These are phyloP conservation scores for Heterodera filipjevi DNA, from an alignment of 2,888 invertebrate species.

Conservation along the genomic window DNA sequence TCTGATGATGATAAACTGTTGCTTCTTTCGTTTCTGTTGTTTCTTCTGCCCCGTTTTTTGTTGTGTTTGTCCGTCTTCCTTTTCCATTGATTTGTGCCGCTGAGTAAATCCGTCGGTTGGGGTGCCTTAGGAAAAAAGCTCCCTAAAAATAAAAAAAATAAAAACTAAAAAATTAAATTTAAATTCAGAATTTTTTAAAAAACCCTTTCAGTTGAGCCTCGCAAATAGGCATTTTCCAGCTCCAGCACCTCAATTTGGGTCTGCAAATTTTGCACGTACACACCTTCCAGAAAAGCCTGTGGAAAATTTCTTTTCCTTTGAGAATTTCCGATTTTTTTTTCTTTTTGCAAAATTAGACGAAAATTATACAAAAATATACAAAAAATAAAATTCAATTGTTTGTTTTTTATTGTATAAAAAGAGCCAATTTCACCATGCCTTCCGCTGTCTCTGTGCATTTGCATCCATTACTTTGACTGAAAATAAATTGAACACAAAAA, in stretches of 20 bases:
- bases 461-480: not conserved
- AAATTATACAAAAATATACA: not conserved
- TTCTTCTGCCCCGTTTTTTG: not conserved
- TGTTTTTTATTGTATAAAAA: too few relatives aligned
- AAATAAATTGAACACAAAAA: not conserved
- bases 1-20: too few relatives aligned
- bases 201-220: constrained; percentile 12
- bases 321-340: constrained; percentile 21
- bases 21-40: too few relatives aligned
- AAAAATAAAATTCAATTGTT: not conserved
- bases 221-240: constrained; percentile 48
- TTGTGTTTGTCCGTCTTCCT: not conserved
- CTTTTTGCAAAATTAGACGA: not conserved
- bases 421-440: not conserved
- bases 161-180: not conserved
- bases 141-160: not conserved
- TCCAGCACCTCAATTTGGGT: constrained; percentile 47
- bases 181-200: not conserved
- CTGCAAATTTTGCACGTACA: constrained; percentile 48
- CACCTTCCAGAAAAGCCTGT: constrained; percentile 46
- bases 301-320: constrained; percentile 47
- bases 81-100: not conserved
- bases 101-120: not conserved
- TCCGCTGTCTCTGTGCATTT: not conserved
- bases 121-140: not conserved